phyloP scores from a whole-genome alignment of 2,888 invertebrate species.

The Papilio elwesi region DNA sequence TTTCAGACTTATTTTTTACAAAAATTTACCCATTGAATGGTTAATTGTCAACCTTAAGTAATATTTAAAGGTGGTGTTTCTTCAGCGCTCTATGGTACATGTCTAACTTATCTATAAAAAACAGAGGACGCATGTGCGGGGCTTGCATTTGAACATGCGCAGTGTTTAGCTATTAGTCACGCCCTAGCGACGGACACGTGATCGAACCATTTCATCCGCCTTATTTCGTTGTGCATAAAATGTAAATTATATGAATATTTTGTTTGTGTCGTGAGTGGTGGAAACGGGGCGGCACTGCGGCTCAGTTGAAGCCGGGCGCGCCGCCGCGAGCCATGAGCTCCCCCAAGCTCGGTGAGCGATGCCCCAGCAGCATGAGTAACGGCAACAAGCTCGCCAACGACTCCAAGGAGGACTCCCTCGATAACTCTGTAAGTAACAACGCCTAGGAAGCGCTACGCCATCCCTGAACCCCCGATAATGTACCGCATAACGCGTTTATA shows the following conservation, averaged over 20 bases:
- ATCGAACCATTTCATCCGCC: conserved; percentile 6
- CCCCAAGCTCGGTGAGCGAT: conserved; percentile 75
- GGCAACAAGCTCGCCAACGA: conserved; percentile 71
- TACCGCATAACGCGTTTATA: neutral
- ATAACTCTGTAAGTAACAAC: conserved; percentile 71
- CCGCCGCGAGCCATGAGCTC: conserved; percentile 65
- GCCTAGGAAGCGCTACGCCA: neutral
- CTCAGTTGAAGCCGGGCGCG: conserved; percentile 35
- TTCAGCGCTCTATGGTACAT: no score
- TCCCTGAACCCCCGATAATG: neutral
- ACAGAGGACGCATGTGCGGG: conserved; percentile 30
- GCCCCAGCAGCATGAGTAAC: conserved; percentile 71
- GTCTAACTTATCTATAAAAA: no score
- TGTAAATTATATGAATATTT: conserved; percentile 22
- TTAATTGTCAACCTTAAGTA: no score
- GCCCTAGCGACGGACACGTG: neutral
- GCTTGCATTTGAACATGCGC: conserved; percentile 17
- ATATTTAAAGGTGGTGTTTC: no score
- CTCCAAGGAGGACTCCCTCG: conserved; percentile 74
- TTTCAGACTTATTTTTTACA: no score
- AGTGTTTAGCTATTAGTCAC: neutral
- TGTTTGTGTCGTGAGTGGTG: neutral
- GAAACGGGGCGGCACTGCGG: conserved; percentile 18
- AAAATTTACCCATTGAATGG: no score
- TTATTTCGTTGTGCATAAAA: conserved; percentile 18